Percentiles rank a stretch among this genome's conserved stretches.
Evolutionary conservation across 2,888 invertebrate species (phyloP).

Genomic region (Euzophera pinguis): DNA sequence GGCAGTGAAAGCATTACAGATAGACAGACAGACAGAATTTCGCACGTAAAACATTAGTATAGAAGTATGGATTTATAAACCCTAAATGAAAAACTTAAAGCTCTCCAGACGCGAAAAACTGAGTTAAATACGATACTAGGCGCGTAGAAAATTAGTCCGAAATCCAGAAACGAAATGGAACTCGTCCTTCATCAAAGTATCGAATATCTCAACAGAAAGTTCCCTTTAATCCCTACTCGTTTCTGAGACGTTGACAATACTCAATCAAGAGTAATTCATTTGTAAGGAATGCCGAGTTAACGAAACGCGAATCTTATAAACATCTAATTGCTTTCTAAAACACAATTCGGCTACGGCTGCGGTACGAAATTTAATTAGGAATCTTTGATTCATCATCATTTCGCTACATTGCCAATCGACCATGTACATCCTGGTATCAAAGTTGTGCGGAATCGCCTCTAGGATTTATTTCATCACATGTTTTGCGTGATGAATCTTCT

Average conservation of each 20-base stretch:
- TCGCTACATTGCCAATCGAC: too few species aligned
- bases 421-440: too few species aligned
- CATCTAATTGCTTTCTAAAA: background rate
- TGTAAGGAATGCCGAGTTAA: conserved; percentile 9
- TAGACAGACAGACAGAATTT: too few species aligned
- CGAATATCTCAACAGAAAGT: conserved; percentile 14
- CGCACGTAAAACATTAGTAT: too few species aligned
- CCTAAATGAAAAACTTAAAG: background rate
- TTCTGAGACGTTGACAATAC: conserved; percentile 10
- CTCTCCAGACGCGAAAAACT: background rate
- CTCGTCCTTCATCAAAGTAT: conserved; percentile 10
- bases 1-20: too few species aligned
- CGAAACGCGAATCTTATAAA: conserved; percentile 12
- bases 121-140: conserved; percentile 6
- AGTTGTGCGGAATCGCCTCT: too few species aligned
- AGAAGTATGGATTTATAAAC: too few species aligned
- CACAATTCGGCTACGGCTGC: too few species aligned
- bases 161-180: conserved; percentile 1
- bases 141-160: conserved; percentile 8
- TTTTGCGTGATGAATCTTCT: too few species aligned
- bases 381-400: too few species aligned
- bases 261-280: conserved; percentile 15
- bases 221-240: conserved; percentile 6
- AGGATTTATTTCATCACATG: too few species aligned
- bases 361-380: too few species aligned